A percentile compares a stretch with the other conserved stretches of the same genome.
phyloP scores from a whole-genome alignment of 2,888 invertebrate genomes.

The Scaptomyza tumidula region DNA sequence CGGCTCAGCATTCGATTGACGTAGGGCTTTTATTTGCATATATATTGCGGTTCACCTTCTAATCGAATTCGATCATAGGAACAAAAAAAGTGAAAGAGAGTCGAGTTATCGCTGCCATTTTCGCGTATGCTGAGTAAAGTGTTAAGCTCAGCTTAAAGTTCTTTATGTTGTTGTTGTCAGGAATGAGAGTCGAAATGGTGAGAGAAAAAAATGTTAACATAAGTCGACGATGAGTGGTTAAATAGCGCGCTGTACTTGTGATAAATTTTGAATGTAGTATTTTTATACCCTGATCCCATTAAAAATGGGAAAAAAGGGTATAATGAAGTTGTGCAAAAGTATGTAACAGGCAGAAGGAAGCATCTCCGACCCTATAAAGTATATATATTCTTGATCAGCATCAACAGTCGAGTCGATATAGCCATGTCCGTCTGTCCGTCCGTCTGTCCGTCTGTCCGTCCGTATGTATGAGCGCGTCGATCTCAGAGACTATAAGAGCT shows the following conservation, averaged over 20 bases:
- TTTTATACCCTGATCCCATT: too few relatives aligned
- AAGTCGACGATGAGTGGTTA: not conserved
- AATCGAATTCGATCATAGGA: constrained; percentile 10
- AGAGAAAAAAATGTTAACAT: not conserved
- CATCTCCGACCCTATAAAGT: too few relatives aligned
- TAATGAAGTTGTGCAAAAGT: too few relatives aligned
- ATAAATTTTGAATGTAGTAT: not conserved
- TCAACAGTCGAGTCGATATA: too few relatives aligned
- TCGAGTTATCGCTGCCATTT: constrained; percentile 1
- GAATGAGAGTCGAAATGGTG: not conserved
- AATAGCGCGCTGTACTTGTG: constrained; percentile 3
- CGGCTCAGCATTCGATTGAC: constrained; percentile 21
- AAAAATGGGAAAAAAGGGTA: too few relatives aligned
- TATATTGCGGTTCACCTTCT: constrained; percentile 9
- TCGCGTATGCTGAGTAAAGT: constrained; percentile 3
- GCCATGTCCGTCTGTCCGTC: too few relatives aligned
- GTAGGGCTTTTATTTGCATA: constrained; percentile 14
- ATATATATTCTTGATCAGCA: too few relatives aligned
- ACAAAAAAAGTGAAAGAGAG: not conserved
- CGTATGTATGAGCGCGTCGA: too few relatives aligned
- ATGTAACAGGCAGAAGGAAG: too few relatives aligned
- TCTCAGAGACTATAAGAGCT: too few relatives aligned
- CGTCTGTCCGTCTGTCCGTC: too few relatives aligned
- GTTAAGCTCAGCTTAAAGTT: not conserved
- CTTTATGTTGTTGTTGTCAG: not conserved